Evolutionary conservation across 2,797 vertebrate genomes (phyloP).

Genomic region (Pelodytes ibericus): DNA sequence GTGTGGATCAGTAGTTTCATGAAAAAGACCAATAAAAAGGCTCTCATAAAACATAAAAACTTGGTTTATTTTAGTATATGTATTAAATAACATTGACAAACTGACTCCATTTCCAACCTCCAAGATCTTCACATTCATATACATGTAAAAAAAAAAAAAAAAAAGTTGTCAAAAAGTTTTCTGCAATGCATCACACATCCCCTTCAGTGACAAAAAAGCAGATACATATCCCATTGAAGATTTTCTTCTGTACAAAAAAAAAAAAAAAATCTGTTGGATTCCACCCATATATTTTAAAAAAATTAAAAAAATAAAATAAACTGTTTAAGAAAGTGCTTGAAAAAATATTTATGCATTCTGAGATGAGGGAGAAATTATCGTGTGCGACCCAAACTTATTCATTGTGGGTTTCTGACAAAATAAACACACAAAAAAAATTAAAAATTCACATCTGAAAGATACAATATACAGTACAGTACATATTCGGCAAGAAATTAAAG

Average conservation of each 20-base stretch:
- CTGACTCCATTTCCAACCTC: constrained; percentile 1
- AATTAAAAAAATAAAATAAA: constrained; percentile 39
- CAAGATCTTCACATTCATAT: background rate
- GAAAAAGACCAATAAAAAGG: background rate
- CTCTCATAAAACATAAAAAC: constrained; percentile 37
- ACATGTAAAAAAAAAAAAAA: background rate
- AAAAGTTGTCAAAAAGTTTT: background rate
- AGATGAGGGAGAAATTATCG: background rate
- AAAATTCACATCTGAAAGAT: background rate
- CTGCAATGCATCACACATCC: background rate
- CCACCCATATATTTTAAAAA: background rate
- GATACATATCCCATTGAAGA: background rate
- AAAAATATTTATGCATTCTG: constrained; percentile 15
- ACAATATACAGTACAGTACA: background rate
- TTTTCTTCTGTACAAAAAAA: background rate
- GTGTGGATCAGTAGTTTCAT: no score
- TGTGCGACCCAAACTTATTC: background rate
- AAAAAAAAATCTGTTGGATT: background rate
- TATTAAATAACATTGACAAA: constrained; percentile 33
- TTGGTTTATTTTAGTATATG: constrained; percentile 32
- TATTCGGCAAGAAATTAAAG: background rate
- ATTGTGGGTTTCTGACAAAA: background rate
- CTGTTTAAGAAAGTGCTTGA: constrained; percentile 18
- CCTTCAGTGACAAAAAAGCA: background rate
- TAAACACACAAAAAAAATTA: no score